Percentiles rank a stretch among this genome's conserved stretches.
Conservation (phyloP, 2,888 invertebrate genomes). For the Polydrusus pterygomalis region DNA sequence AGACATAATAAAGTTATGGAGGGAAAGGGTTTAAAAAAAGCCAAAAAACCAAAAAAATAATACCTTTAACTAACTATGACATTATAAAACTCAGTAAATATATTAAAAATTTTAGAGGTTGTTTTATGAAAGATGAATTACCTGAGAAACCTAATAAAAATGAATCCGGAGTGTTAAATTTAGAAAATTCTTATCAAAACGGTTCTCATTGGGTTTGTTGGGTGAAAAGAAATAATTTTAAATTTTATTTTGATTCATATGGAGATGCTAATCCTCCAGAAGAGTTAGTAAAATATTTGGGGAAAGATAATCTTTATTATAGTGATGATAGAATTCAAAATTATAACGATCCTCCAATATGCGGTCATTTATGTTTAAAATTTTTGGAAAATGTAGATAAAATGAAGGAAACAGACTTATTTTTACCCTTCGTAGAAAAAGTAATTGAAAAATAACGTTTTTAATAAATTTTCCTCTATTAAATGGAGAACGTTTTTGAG, state of each 20-base stretch:
- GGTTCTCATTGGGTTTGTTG: not conserved
- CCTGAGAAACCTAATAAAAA: not conserved
- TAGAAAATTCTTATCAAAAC: not conserved
- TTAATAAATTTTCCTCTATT: not conserved
- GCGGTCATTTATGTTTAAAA: no score
- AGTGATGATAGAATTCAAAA: not conserved
- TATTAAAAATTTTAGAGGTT: constrained; percentile 2
- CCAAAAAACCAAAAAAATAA: not conserved
- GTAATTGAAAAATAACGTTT: not conserved
- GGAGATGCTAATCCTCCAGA: not conserved
- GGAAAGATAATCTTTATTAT: not conserved
- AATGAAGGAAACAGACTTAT: not conserved
- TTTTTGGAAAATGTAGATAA: not conserved
- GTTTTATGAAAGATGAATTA: not conserved
- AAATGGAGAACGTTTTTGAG: not conserved
- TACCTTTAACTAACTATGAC: not conserved
- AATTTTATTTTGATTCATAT: not conserved
- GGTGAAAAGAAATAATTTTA: not conserved
- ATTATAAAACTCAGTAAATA: not conserved
- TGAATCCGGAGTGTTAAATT: not conserved
- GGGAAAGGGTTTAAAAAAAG: constrained; percentile 2
- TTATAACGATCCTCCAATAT: no score
- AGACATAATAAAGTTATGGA: constrained; percentile 1
- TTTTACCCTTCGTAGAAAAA: not conserved
- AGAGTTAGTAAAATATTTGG: not conserved